A percentile compares a stretch with the other conserved stretches of the same genome.
These are phyloP conservation scores for Hippocampus comes DNA, from an alignment of 2,113 vertebrate genomes.

Conservation along the genomic window DNA sequence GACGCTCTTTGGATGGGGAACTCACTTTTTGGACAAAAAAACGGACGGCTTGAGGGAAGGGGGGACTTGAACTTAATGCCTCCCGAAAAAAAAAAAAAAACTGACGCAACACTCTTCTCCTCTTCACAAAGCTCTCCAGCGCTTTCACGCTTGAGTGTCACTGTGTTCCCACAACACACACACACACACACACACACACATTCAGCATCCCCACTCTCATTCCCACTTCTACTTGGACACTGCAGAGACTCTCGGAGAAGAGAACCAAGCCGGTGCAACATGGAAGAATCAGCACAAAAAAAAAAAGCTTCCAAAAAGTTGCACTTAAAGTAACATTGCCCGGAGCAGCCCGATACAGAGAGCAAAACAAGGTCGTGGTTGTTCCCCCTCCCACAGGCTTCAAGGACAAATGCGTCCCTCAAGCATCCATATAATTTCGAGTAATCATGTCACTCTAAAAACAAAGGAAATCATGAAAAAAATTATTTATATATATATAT, in stretches of 20 bases:
- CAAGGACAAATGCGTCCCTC: background rate
- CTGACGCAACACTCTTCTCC: conserved; percentile 46
- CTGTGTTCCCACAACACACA: conserved; percentile 45
- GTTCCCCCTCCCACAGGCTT: conserved; percentile 5
- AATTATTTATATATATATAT: too few relatives aligned
- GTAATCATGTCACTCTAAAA: background rate
- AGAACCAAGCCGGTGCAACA: conserved; percentile 24
- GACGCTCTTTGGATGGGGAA: conserved; percentile 4
- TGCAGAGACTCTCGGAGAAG: conserved; percentile 46
- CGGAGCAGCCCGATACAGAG: conserved; percentile 14
- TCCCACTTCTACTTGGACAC: conserved; percentile 1
- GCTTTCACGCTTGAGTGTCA: conserved; percentile 44
- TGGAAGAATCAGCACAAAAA: conserved; percentile 52
- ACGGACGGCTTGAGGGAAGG: conserved; percentile 4
- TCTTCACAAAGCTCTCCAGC: conserved; percentile 40
- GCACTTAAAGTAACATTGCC: conserved; percentile 4
- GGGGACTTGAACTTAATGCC: conserved; percentile 21
- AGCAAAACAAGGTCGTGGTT: conserved; percentile 24
- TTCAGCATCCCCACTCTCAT: conserved; percentile 12
- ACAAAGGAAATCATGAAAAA: background rate
- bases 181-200: conserved; percentile 23
- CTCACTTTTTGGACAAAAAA: background rate
- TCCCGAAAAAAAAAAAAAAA: conserved; percentile 33
- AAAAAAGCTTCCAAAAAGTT: conserved; percentile 10
- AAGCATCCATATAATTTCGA: background rate